Percentiles rank a stretch among this genome's conserved stretches.
phyloP scores from a whole-genome alignment of 1,140 invertebrate species.

The Melipona quadrifasciata region DNA sequence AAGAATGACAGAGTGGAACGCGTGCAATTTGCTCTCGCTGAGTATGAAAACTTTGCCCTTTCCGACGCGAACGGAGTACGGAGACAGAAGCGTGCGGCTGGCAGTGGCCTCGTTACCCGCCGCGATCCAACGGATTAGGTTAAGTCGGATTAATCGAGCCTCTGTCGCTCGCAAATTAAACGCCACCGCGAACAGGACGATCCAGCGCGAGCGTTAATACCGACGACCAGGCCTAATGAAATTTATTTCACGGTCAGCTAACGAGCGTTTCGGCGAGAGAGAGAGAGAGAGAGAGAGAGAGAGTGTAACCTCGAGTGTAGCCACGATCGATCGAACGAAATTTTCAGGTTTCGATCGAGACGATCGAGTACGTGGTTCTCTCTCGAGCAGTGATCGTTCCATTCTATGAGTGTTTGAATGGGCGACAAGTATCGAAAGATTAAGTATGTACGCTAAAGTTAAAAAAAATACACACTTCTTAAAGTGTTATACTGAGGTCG shows the following conservation, averaged over 20 bases:
- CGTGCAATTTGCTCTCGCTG: slow-evolving; percentile 27
- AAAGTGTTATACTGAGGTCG: too few relatives aligned
- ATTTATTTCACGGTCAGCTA: slow-evolving; percentile 17
- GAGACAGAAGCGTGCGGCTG: slow-evolving; percentile 56
- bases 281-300: too few relatives aligned
- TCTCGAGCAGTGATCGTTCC: too few relatives aligned
- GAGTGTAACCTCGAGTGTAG: neutral
- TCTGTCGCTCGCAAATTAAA: slow-evolving; percentile 29
- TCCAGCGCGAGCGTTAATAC: neutral
- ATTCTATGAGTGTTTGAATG: too few relatives aligned
- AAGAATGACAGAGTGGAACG: slow-evolving; percentile 38
- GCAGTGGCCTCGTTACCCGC: slow-evolving; percentile 61
- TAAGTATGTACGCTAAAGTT: too few relatives aligned
- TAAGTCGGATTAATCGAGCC: slow-evolving; percentile 51
- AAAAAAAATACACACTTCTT: too few relatives aligned
- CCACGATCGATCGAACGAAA: neutral
- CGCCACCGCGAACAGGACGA: slow-evolving; percentile 22
- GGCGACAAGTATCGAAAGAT: too few relatives aligned
- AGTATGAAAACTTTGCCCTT: slow-evolving; percentile 45
- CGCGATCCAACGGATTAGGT: slow-evolving; percentile 44
- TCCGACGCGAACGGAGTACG: slow-evolving; percentile 29
- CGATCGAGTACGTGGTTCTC: neutral
- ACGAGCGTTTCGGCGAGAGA: neutral
- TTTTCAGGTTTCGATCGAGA: neutral
- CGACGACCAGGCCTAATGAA: neutral